A percentile compares a stretch with the other conserved stretches of the same genome.
These are phyloP conservation scores for Stictonetta naevosa DNA, from an alignment of 2,113 vertebrate species.

Conservation along the genomic window DNA sequence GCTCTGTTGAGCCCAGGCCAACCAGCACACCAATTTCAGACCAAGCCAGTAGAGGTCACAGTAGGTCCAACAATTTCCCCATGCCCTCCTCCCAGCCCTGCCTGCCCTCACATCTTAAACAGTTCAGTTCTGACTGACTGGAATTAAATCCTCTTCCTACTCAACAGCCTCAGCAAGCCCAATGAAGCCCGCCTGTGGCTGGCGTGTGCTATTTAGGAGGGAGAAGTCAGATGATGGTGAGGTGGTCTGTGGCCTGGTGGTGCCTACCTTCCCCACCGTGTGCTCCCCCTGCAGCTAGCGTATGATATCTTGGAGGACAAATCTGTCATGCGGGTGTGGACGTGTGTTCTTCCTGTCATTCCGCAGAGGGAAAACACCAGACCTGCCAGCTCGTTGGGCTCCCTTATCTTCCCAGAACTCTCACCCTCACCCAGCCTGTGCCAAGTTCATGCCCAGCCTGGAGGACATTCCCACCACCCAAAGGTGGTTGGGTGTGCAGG, in stretches of 20 bases:
- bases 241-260: background rate
- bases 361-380: slow-evolving; percentile 19
- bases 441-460: background rate
- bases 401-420: slow-evolving; percentile 23
- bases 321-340: slow-evolving; percentile 47
- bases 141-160: background rate
- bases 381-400: background rate
- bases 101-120: background rate
- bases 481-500: background rate
- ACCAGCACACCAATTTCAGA: slow-evolving; percentile 36
- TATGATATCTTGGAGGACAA: background rate
- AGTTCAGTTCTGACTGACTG: background rate
- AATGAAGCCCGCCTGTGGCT: background rate
- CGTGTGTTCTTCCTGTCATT: background rate
- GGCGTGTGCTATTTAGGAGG: background rate
- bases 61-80: slow-evolving; percentile 46
- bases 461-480: background rate
- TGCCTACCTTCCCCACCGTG: fast-evolving
- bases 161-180: background rate
- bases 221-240: background rate
- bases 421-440: slow-evolving; percentile 11
- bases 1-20: background rate
- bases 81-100: background rate
- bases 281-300: background rate
- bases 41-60: slow-evolving; percentile 74